A percentile compares a stretch with the other conserved stretches of the same genome.
phyloP scores from a whole-genome alignment of 1,140 invertebrate species.

The Spodoptera frugiperda region DNA sequence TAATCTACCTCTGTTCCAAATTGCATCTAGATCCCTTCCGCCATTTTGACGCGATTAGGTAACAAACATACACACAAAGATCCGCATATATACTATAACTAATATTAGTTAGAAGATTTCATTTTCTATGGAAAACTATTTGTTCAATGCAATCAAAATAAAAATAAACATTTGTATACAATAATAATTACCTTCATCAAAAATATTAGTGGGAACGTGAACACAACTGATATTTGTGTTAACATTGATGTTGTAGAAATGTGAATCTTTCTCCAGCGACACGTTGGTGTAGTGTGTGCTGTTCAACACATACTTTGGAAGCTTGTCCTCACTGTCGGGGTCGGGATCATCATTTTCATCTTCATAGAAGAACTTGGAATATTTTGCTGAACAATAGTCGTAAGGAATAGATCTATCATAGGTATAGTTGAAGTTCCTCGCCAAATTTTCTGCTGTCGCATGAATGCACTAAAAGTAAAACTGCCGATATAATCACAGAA shows the following conservation, averaged over 20 bases:
- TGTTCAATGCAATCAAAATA: no score
- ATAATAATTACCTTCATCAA: constrained; percentile 90
- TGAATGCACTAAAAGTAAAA: constrained; percentile 88
- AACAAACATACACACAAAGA: no score
- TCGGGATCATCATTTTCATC: constrained; percentile 53
- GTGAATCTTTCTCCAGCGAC: constrained; percentile 89
- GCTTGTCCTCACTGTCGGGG: constrained; percentile 23
- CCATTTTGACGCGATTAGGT: no score
- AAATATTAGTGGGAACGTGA: constrained; percentile 98
- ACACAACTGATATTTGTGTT: constrained; percentile 95
- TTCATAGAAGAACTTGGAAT: constrained; percentile 85
- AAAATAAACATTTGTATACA: no score
- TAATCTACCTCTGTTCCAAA: no score
- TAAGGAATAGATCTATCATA: constrained; percentile 75
- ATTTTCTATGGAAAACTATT: no score
- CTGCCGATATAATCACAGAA: constrained; percentile 4
- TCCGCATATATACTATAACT: no score
- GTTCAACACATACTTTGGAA: constrained; percentile 50
- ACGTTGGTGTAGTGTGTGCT: constrained; percentile 86
- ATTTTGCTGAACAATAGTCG: constrained; percentile 91
- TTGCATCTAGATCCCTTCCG: no score
- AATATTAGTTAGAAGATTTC: no score
- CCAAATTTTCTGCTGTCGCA: constrained; percentile 88
- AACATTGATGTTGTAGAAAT: constrained; percentile 95
- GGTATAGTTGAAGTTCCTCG: constrained; percentile 87